Conservation (phyloP, 2,888 invertebrate species). For the Drosophila gaucha region DNA sequence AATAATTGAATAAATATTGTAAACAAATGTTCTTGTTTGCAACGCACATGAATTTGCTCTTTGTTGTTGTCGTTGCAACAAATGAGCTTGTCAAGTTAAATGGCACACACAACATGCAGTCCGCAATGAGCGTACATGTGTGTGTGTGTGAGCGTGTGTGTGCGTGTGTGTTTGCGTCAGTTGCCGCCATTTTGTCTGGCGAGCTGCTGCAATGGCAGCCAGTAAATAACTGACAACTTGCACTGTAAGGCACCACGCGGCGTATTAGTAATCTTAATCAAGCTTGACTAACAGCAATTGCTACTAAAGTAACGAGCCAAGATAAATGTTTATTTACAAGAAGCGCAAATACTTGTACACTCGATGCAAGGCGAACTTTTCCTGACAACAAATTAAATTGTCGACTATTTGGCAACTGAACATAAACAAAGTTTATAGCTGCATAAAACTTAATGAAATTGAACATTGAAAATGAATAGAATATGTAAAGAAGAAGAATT, state of each 20-base stretch:
- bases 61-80: slow-evolving; percentile 55
- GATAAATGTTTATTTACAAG: slow-evolving; percentile 28
- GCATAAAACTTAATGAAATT: not conserved
- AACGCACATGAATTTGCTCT: slow-evolving; percentile 56
- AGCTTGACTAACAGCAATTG: slow-evolving; percentile 40
- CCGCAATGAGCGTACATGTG: not conserved
- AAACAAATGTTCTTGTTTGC: slow-evolving; percentile 69
- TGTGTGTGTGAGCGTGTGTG: slow-evolving; percentile 1
- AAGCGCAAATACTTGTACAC: slow-evolving; percentile 1
- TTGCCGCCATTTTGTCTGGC: slow-evolving; percentile 76
- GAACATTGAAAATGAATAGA: not conserved
- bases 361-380: slow-evolving; percentile 2
- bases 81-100: slow-evolving; percentile 73
- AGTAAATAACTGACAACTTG: slow-evolving; percentile 59
- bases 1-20: slow-evolving; percentile 68
- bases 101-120: slow-evolving; percentile 58
- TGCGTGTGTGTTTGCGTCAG: slow-evolving; percentile 7
- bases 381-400: slow-evolving; percentile 19
- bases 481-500: not conserved
- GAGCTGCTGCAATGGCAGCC: slow-evolving; percentile 62
- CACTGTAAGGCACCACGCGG: slow-evolving; percentile 57
- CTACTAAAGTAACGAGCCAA: slow-evolving; percentile 31
- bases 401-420: slow-evolving; percentile 8
- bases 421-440: not conserved
- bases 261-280: slow-evolving; percentile 69